These are phyloP conservation scores for Paguma larvata DNA, from an alignment of 2,797 vertebrate species.

Conservation along the genomic window DNA sequence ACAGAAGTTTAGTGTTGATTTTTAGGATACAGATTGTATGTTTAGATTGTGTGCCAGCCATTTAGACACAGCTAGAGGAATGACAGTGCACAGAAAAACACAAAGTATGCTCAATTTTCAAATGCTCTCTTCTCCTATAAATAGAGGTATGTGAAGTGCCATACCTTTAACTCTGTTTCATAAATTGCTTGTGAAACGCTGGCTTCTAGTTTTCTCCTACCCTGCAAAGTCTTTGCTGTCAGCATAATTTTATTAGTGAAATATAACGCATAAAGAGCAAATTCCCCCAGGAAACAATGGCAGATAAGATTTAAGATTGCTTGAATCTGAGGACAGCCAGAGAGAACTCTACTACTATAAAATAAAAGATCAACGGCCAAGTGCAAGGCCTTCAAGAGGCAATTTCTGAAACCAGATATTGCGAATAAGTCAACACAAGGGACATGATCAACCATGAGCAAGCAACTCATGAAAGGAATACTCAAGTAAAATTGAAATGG, in stretches of 20 bases:
- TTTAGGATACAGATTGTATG: neutral
- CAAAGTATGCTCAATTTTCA: neutral
- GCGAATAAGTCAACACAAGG: neutral
- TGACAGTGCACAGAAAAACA: neutral
- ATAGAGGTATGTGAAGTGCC: neutral
- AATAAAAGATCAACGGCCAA: conserved; percentile 58
- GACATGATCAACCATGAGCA: conserved; percentile 12
- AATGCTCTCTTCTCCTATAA: neutral
- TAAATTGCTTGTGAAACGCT: neutral
- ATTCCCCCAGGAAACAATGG: conserved; percentile 34
- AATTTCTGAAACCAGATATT: conserved; percentile 63
- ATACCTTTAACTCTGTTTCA: neutral
- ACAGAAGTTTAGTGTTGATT: neutral
- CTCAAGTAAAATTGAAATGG: neutral
- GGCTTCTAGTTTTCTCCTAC: neutral
- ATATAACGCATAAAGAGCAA: neutral
- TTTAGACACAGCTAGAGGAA: neutral
- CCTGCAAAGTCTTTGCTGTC: conserved; percentile 16
- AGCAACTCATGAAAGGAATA: conserved; percentile 47
- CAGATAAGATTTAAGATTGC: conserved; percentile 39
- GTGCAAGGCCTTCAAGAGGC: neutral
- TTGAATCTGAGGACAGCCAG: neutral
- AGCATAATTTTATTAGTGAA: conserved; percentile 54
- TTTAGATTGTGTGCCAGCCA: neutral
- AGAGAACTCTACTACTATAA: neutral